Base-by-base conservation (phyloP, 2,113 vertebrate species). In the Thryonomys swinderianus region DNA sequence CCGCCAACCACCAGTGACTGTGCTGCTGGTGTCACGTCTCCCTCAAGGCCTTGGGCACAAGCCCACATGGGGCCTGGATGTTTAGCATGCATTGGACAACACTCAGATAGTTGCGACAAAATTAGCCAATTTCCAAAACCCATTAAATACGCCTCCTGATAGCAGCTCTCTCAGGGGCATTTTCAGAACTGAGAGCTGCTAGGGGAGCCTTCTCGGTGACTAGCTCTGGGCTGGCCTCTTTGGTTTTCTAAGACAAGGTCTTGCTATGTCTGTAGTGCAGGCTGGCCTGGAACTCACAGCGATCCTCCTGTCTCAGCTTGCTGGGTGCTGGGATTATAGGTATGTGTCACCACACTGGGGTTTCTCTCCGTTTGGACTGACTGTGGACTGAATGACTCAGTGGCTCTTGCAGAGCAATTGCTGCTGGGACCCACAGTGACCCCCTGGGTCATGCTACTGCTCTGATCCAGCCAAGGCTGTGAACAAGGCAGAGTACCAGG, bases 111-210 rank as follows among this genome's bases (percentile, higher is more conserved):
- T 94, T 96, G 95, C 42, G 3, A 89, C 96, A 96, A 97, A 97
- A 97, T 98, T 97, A 98, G 96, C 92, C 96, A 97, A 97, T 98
- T 97, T 98, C 96, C 88, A 94, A 96, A 96, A 96, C 94, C 96
- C 76, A 97, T 98, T 97, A 97, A 96, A 90, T 89, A 91, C 5
- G 48, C 59, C 83, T 96, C 79, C 85, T 78, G 96, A 97, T 96
- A 97, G 89, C 88, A 96, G 96, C 96, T 97, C 95, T 95, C 93
- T 94, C 91, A 62, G 61, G 88, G 93, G 93, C 87, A 91, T 96
- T 97, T 92, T 93, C 91, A 71, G 88, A 95, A 95, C 83, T 5
- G 3, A 92, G 80, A 96, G 78, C 30, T 0, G 62, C 85, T 7
- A 55, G 48, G 59, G 91, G 90, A 93, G 42, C 21, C 81, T 83